Base-by-base conservation (phyloP, 2,113 vertebrate species). In the Nettapus auritus region DNA sequence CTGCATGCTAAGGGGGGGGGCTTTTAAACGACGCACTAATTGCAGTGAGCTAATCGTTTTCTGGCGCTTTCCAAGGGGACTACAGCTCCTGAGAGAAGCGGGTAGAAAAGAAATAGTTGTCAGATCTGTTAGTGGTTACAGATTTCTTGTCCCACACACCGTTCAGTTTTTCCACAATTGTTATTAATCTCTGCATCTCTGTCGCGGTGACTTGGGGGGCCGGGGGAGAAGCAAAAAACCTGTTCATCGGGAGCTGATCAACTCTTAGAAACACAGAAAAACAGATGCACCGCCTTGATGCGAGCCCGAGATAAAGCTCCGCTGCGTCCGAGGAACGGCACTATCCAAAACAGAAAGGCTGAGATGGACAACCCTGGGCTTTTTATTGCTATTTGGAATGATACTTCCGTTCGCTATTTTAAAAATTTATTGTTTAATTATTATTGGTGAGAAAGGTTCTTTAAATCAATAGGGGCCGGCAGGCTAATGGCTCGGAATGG, bases 401-500 rank as follows among this genome's bases (percentile, higher is more conserved):
- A 53, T 62, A 68, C 13, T 90, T 88, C 86, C 28, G 15, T n/a
- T 75, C 2, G 6, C 23, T 48, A 6, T 44, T 53, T 46, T 77
- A 73, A 33, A 2, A 74, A 92, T 83, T 86, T 82, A 82, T 82
- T 80, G 40, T 86, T 94, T 89, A 74, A 90, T 94, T 90, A 62
- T 90, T 88, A 38, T 29, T 13, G 29, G 83, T 38, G 86, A 62
- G 88, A 66, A 81, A 75, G 60, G 56, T 40, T 91, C 84, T 91
- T 91, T 91, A 82, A 88, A 95, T 96, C 92, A 94, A 60, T 2
- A n/a, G 64, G 42, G 91, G 77, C 89, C 88, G 83, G 74, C 68
- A 59, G 88, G 76, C 88, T 89, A 94, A 97, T 96, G 76, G 69
- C 91, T 89, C 26, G 57, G 89, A 38, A 81, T 96, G 94, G 89